Percentiles rank a stretch among this genome's conserved stretches.
Conservation (phyloP, 2,113 vertebrate species). For the human (Homo sapiens) region GRCh38 chr4:108081001-108081500, state of each 20-base stretch:
- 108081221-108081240: neutral
- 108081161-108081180: neutral
- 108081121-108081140: neutral
- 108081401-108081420: neutral
- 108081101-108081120: conserved; percentile 62
- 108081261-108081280: neutral
- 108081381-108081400: neutral
- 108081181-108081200: neutral
- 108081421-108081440: conserved; percentile 66
- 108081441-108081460: conserved; percentile 85
- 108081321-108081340: neutral
- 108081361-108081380: too few species aligned
- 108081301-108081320: neutral
- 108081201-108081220: neutral
- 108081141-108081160: neutral
- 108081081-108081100: conserved; percentile 46
- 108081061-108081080: neutral
- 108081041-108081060: conserved; percentile 81
- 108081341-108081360: neutral
- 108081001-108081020: conserved; percentile 73
- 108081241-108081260: neutral
- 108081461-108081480: conserved; percentile 76
- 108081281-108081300: neutral
- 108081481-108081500: conserved; percentile 75
- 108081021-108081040: conserved; percentile 80